These are phyloP conservation scores for Oxycera nigricornis DNA, from an alignment of 2,888 invertebrate genomes.

Conservation along the genomic window DNA sequence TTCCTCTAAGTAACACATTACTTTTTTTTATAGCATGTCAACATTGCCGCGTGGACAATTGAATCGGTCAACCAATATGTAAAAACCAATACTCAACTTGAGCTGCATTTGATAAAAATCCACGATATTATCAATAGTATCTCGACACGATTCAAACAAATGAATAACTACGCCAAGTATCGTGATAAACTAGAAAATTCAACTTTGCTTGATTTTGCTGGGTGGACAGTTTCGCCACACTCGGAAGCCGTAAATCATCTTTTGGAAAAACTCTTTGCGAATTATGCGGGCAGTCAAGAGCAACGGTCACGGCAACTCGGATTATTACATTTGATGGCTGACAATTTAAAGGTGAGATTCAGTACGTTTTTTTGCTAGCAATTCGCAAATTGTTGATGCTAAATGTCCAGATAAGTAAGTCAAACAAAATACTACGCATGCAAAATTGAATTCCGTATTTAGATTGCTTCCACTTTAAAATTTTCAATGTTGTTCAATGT, in stretches of 20 bases:
- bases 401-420: too few species aligned
- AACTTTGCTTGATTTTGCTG: conserved; percentile 76
- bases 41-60: conserved; percentile 57
- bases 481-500: too few species aligned
- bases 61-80: conserved; percentile 56
- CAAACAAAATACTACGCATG: too few species aligned
- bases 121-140: conserved; percentile 68
- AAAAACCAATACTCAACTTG: conserved; percentile 63
- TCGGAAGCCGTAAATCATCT: conserved; percentile 70
- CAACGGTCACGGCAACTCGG: conserved; percentile 54
- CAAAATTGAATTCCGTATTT: too few species aligned
- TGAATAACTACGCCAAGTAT: conserved; percentile 67
- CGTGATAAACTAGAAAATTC: conserved; percentile 67
- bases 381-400: too few species aligned
- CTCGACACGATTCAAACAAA: conserved; percentile 67
- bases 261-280: conserved; percentile 63
- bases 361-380: background rate
- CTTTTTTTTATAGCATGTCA: conserved; percentile 52
- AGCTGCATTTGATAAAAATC: conserved; percentile 69
- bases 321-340: conserved; percentile 60
- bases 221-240: conserved; percentile 73
- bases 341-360: conserved; percentile 49
- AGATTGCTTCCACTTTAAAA: too few species aligned
- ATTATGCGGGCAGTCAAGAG: conserved; percentile 47
- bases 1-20: too few species aligned